Evolutionary conservation across 2,888 invertebrate genomes (phyloP), one percentile per base, ranked within the genome.

Genomic region (Cyclophora albipunctata): DNA sequence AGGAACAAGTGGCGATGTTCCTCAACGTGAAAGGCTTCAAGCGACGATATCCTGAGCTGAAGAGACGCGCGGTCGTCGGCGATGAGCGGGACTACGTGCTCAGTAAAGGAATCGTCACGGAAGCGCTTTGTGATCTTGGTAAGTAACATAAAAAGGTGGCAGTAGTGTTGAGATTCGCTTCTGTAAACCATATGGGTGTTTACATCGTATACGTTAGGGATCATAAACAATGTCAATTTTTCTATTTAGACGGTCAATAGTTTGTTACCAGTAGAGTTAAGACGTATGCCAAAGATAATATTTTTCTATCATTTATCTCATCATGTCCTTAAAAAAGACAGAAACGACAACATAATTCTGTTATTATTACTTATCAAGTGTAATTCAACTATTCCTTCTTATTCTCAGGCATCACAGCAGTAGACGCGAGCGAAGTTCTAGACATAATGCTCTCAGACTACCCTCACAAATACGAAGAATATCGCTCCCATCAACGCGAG

Each of bases 371-470:
- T 20, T 20, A 20, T 20, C 20, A 20, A 20, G 20, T 20, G 20
- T 20, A 20, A 20, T 20, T 20, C 20, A 20, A 20, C 20, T 20
- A 20, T 20, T 20, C 20, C 20, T 20, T 20, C 20, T 20, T 5
- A 20, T 45, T 34, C 7, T 45, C 57, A 92, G 93, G 96, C 59
- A 87, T 98, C 60, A 98, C 98, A 2, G 98, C 98, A 1, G 93
- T 98, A 3, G 93, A 93, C 68, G 96, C 96, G 55, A 95, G 96
- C 46, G 98, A 98, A 78, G 96, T 99, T 46, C 89, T 98, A 62
- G 98, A 99, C 73, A 94, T 99, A 51, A 97, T 99, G 97, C 93
- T 95, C 61, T 93, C 94, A 40, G 99, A 99, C 84, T 99, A 98
- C 81, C 96, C 96, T 45, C 95, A 95, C 55, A 98, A 98, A 72